These are phyloP conservation scores for Chionomys nivalis DNA, from an alignment of 2,113 vertebrate genomes.

Conservation along the genomic window DNA sequence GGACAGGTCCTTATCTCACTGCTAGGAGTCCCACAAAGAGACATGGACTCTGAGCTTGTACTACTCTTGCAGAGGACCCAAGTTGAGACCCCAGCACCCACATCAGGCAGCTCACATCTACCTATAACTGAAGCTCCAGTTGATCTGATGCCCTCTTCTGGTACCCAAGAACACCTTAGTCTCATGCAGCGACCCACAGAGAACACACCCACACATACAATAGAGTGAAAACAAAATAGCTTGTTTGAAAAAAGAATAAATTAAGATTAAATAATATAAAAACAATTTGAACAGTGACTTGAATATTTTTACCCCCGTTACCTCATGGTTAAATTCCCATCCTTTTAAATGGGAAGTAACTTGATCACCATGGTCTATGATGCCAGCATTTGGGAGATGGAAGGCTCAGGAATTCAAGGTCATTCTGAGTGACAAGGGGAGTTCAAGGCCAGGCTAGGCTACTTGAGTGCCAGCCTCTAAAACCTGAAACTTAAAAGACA, in stretches of 20 bases:
- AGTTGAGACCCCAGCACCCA: neutral
- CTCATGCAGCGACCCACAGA: neutral
- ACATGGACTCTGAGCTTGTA: neutral
- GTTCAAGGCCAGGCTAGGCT: neutral
- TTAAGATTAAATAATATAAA: neutral
- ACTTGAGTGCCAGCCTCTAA: neutral
- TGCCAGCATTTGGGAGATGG: neutral
- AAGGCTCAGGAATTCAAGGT: too few relatives aligned
- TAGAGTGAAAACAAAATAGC: neutral
- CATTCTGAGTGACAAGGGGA: neutral
- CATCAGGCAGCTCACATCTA: neutral
- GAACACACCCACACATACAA: neutral
- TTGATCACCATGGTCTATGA: neutral
- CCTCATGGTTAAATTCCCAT: neutral
- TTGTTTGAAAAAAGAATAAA: neutral
- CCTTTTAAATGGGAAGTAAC: constrained; percentile 20
- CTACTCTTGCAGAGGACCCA: neutral
- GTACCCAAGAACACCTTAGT: neutral
- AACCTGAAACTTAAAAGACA: neutral
- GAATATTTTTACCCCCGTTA: neutral
- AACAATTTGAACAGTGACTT: neutral
- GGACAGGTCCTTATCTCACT: too few relatives aligned
- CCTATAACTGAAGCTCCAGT: neutral
- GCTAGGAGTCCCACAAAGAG: too few relatives aligned
- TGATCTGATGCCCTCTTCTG: neutral